phyloP scores from a whole-genome alignment of 2,797 vertebrate species.

The Distichodus sexfasciatus region DNA sequence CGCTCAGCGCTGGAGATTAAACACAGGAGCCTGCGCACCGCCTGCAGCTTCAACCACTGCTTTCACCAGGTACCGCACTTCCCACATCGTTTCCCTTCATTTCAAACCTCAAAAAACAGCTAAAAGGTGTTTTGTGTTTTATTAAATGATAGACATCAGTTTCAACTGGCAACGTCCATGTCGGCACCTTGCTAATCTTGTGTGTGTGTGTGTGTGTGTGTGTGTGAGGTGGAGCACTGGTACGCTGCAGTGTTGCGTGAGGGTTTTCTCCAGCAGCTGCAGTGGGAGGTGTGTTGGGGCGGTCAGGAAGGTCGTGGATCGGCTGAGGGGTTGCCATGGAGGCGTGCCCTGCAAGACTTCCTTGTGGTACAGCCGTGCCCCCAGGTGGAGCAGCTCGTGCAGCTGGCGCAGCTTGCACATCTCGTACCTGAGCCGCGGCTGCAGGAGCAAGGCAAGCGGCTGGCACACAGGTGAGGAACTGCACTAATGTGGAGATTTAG shows the following conservation, averaged over 20 bases:
- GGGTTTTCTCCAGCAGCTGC: constrained; percentile 70
- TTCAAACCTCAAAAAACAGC: too few species aligned
- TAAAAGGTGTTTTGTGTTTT: too few species aligned
- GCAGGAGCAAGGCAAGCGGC: constrained; percentile 56
- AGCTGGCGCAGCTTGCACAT: constrained; percentile 63
- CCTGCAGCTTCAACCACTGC: constrained; percentile 63
- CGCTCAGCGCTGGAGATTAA: constrained; percentile 53
- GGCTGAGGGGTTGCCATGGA: neutral
- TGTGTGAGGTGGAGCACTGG: constrained; percentile 67
- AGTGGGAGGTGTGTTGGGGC: constrained; percentile 52
- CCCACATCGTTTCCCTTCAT: too few species aligned
- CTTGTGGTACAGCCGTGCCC: constrained; percentile 69
- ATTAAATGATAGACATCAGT: too few species aligned
- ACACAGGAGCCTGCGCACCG: constrained; percentile 61
- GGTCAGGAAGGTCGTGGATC: neutral
- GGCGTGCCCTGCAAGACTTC: constrained; percentile 55
- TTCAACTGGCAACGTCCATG: too few species aligned
- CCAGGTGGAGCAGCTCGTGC: constrained; percentile 64
- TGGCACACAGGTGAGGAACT: constrained; percentile 73
- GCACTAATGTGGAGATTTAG: too few species aligned
- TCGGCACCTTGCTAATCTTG: too few species aligned
- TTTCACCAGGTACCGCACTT: constrained; percentile 59
- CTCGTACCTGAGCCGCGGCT: constrained; percentile 58
- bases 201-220: neutral
- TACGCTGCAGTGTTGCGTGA: constrained; percentile 65